Percentiles rank a stretch among this genome's conserved stretches.
Conservation (phyloP, 2,113 vertebrate genomes). For the Heterochromis multidens region DNA sequence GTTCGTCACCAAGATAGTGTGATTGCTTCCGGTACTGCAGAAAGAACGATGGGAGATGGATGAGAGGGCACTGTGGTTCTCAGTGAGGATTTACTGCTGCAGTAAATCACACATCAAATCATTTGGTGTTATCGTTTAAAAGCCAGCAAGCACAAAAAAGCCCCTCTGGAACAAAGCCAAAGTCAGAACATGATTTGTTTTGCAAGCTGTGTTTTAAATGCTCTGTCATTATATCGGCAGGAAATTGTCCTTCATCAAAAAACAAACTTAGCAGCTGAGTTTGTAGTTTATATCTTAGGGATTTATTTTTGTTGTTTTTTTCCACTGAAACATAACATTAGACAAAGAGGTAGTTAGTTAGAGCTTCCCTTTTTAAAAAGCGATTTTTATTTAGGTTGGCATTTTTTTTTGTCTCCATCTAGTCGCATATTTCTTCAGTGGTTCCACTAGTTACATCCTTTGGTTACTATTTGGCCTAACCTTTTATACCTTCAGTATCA, state of each 20-base stretch:
- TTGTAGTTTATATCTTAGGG: not conserved
- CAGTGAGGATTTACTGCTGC: constrained; percentile 48
- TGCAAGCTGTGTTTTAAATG: constrained; percentile 20
- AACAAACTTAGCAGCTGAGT: not conserved
- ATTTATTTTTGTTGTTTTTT: not conserved
- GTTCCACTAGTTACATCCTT: not conserved
- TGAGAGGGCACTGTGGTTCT: constrained; percentile 41
- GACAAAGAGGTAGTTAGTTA: not conserved
- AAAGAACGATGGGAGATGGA: constrained; percentile 42
- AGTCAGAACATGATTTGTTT: constrained; percentile 14
- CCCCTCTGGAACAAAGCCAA: not conserved
- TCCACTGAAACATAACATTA: not conserved
- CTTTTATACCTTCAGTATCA: not conserved
- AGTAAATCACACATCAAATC: constrained; percentile 64
- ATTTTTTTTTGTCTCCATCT: not conserved
- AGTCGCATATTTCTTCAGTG: not conserved
- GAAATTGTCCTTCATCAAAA: constrained; percentile 58
- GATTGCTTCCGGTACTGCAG: constrained; percentile 72
- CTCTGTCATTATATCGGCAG: constrained; percentile 33
- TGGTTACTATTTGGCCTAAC: not conserved
- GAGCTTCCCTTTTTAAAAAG: not conserved
- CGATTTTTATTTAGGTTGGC: not conserved
- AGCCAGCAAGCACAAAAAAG: not conserved
- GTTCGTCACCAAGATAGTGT: constrained; percentile 66
- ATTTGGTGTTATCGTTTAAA: constrained; percentile 43